Percentiles rank a stretch among this genome's conserved stretches.
These are phyloP conservation scores for Phengaris alcon DNA, from an alignment of 2,888 invertebrate species.

Conservation along the genomic window DNA sequence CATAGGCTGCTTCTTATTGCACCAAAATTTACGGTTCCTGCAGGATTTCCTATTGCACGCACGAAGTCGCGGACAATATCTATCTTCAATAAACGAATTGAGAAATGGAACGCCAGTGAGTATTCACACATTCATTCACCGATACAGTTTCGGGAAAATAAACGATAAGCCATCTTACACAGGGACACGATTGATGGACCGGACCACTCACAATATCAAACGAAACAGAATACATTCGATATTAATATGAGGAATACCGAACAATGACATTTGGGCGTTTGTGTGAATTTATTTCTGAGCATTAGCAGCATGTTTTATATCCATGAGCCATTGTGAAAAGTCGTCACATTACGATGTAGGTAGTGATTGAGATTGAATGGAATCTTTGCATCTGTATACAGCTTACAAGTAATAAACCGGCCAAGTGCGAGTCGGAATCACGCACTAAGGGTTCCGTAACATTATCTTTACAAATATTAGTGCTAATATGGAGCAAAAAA, in stretches of 20 bases:
- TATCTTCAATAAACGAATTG: neutral
- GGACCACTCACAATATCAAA: slow-evolving; percentile 7
- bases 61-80: no score
- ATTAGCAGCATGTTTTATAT: neutral
- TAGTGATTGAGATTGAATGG: neutral
- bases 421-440: no score
- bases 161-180: slow-evolving; percentile 16
- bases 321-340: neutral
- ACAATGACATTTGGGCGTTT: neutral
- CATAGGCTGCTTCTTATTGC: no score
- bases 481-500: no score
- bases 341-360: neutral
- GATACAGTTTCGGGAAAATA: slow-evolving; percentile 22
- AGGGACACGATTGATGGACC: slow-evolving; percentile 22
- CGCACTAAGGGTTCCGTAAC: no score
- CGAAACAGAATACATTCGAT: neutral
- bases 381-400: neutral
- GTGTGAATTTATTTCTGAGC: slow-evolving; percentile 1
- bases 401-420: neutral
- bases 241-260: neutral
- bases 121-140: neutral
- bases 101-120: neutral
- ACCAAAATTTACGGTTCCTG: no score
- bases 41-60: no score
- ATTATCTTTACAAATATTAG: no score